A percentile compares a stretch with the other conserved stretches of the same genome.
These are phyloP conservation scores for Tribolium castaneum DNA, from an alignment of 1,140 invertebrate species.

Conservation along the genomic window DNA sequence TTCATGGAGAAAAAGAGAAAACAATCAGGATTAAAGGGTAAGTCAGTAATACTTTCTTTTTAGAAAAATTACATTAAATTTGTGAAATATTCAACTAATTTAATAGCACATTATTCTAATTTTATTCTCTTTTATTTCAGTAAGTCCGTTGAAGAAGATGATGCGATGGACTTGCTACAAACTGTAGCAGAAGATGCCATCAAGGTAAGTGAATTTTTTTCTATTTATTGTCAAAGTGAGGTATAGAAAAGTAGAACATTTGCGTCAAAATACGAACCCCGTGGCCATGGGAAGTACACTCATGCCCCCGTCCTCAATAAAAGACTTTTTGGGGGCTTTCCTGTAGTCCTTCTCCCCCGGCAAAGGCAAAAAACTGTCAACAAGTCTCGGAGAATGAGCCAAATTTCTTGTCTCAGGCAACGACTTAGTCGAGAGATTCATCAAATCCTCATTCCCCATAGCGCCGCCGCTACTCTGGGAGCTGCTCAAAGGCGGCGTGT, in stretches of 20 bases:
- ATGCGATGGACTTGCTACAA: no score
- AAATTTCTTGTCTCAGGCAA: constrained; percentile 38
- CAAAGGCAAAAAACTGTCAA: constrained; percentile 61
- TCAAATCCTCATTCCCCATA: constrained; percentile 39
- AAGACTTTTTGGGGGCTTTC: constrained; percentile 68
- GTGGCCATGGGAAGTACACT: constrained; percentile 70
- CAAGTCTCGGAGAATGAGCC: constrained; percentile 53
- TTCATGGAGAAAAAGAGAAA: no score
- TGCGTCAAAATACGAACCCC: constrained; percentile 55
- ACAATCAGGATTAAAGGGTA: no score
- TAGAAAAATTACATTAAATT: no score
- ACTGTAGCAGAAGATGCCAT: no score
- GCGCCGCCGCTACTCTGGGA: constrained; percentile 50
- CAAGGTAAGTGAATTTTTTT: no score
- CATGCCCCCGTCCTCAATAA: constrained; percentile 73
- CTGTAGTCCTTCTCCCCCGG: constrained; percentile 69
- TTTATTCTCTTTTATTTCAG: no score
- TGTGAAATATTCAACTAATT: no score
- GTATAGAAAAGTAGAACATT: not conserved
- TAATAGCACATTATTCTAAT: no score
- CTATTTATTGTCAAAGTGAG: not conserved
- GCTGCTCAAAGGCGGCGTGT: constrained; percentile 56
- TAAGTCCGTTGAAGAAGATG: no score
- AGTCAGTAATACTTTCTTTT: no score
- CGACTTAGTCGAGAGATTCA: constrained; percentile 43